phyloP scores from a whole-genome alignment of 2,113 vertebrate genomes.

The Laticauda laticaudata region DNA sequence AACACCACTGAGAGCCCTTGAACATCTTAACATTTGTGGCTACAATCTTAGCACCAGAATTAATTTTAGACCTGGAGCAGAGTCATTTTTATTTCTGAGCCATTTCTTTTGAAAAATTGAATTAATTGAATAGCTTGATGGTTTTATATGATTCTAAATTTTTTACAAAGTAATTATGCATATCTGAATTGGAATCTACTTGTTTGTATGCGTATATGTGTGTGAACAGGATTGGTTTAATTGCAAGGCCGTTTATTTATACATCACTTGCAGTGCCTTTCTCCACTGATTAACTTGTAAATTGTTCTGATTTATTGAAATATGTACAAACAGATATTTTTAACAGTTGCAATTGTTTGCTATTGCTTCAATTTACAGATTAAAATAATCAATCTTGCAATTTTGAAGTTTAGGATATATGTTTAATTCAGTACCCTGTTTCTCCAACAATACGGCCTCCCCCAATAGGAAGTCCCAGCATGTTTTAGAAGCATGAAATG shows the following conservation, averaged over 20 bases:
- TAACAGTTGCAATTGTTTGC: not conserved
- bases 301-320: not conserved
- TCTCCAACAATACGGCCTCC: too few species aligned
- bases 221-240: not conserved
- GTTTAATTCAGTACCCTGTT: not conserved
- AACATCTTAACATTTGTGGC: accelerated
- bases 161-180: not conserved
- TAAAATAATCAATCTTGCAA: not conserved
- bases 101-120: not conserved
- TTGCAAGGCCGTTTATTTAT: not conserved
- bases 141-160: not conserved
- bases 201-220: not conserved
- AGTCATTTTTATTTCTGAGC: not conserved
- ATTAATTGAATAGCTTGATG: not conserved
- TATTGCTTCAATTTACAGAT: not conserved
- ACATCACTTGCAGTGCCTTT: too few species aligned
- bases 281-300: not conserved
- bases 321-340: not conserved
- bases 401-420: not conserved
- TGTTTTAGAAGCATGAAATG: too few species aligned
- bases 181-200: not conserved
- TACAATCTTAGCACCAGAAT: accelerated
- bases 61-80: conserved; percentile 1
- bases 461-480: too few species aligned
- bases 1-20: not conserved